phyloP scores from a whole-genome alignment of 1,140 invertebrate species.

The Calosoma granatense region DNA sequence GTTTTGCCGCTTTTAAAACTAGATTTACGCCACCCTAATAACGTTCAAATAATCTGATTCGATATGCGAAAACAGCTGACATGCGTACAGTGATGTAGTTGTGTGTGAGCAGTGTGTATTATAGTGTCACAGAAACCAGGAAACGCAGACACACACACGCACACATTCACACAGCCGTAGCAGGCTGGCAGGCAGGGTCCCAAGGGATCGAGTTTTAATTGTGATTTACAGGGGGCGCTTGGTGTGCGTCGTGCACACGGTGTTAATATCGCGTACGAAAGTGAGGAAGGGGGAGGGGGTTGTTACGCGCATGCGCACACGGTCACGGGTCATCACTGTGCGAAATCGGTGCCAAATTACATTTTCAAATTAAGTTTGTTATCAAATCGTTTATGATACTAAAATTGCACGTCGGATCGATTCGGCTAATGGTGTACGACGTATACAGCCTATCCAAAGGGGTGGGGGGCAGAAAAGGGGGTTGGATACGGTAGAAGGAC shows the following conservation, averaged over 20 bases:
- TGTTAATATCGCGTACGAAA: not conserved
- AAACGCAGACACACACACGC: not conserved
- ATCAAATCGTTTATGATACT: conserved; percentile 1
- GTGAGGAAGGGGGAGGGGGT: no score
- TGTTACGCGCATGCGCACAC: not conserved
- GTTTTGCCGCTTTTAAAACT: conserved; percentile 1
- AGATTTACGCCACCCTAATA: not conserved
- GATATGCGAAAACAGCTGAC: not conserved
- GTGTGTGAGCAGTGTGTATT: not conserved
- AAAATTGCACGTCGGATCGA: conserved; percentile 1
- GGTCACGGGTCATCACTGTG: not conserved
- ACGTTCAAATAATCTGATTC: conserved; percentile 3
- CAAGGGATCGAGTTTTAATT: not conserved
- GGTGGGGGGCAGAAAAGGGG: no score
- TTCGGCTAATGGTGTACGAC: not conserved
- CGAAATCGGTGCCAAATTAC: conserved; percentile 7
- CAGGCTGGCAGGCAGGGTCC: not conserved
- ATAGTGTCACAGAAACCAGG: not conserved
- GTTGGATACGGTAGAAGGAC: no score
- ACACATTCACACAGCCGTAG: not conserved
- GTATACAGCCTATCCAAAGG: no score
- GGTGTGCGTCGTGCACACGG: not conserved
- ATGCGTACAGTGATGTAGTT: not conserved
- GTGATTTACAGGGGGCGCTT: not conserved
- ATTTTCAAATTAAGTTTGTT: conserved; percentile 8